Conservation (phyloP, 2,888 invertebrate species). For the Pyrochroa serraticornis region DNA sequence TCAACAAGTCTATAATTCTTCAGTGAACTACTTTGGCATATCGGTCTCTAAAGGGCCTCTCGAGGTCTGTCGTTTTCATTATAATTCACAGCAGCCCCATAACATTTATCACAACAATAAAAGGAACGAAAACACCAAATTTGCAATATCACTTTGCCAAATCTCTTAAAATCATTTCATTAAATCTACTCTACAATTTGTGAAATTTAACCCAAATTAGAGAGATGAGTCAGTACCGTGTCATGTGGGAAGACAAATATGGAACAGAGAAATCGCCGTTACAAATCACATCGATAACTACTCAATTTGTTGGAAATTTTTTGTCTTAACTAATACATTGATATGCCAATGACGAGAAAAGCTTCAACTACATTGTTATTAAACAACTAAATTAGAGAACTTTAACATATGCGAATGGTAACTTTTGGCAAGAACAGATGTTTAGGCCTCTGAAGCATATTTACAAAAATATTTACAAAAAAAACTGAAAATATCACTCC, state of each 20-base stretch:
- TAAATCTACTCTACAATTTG: too few relatives aligned
- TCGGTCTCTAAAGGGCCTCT: background rate
- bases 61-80: background rate
- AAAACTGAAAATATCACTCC: slow-evolving; percentile 15
- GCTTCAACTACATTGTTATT: too few relatives aligned
- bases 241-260: slow-evolving; percentile 2
- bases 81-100: background rate
- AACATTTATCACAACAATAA: slow-evolving; percentile 18
- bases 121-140: slow-evolving; percentile 12
- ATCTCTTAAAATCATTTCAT: slow-evolving; percentile 14
- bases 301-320: background rate
- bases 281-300: background rate
- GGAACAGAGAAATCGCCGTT: background rate
- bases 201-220: too few relatives aligned
- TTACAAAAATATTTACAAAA: slow-evolving; percentile 29
- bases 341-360: slow-evolving; percentile 7
- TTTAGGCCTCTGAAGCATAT: slow-evolving; percentile 19
- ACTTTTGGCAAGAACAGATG: slow-evolving; percentile 25
- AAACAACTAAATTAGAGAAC: slow-evolving; percentile 1
- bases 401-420: background rate
- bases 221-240: background rate
- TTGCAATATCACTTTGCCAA: background rate
- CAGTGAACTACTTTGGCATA: slow-evolving; percentile 11
- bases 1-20: slow-evolving; percentile 4
- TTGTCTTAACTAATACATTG: background rate